Evolutionary conservation across 2,797 vertebrate genomes (phyloP), one percentile per base, ranked within the genome.

Genomic region (Macropodus opercularis): DNA sequence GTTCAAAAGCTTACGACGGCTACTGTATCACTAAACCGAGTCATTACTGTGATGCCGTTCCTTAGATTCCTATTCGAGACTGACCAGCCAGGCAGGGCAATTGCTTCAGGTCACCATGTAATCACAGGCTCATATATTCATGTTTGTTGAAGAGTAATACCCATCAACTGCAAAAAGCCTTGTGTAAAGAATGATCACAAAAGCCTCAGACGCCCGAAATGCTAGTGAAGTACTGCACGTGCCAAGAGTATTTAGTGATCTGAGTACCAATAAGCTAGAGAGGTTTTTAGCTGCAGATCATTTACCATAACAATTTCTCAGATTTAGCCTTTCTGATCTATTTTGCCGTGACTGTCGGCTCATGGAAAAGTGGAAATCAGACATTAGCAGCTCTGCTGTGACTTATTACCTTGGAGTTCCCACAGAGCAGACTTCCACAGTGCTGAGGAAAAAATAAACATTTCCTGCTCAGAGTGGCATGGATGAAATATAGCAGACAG

Each of bases 401-500:
- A 53, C 41, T 66, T 63, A 51, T 55, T 36, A 69, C 56, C 3
- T 39, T 41, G 14, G 38, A 36, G 32, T 47, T 54, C 23, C 19
- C 11, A 44, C 23, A 26, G 39, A 66, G 29, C 42, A 50, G 40
- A 22, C 8, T 1, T 38, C 27, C 4, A 15, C 34, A 23, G 13
- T 24, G 39, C 13, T 41, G 39, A 2, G 15, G 4, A 6, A 18
- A 51, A 31, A 48, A 27, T 2, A 42, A 17, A 32, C 14, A n/a
- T 17, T 29, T 22, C 29, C 31, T 35, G 26, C 60, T 72, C 48
- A 50, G 9, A 55, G 17, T 52, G 22, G 26, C 61, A 36, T 49
- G 50, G 36, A 61, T 72, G 39, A 70, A 61, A 57, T 69, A 74
- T 71, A 36, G 35, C 29, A 10, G 6, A n/a, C 43, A 43, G 39